Base-by-base conservation (phyloP, 2,797 vertebrate genomes). In the Enteromius anoplus region DNA sequence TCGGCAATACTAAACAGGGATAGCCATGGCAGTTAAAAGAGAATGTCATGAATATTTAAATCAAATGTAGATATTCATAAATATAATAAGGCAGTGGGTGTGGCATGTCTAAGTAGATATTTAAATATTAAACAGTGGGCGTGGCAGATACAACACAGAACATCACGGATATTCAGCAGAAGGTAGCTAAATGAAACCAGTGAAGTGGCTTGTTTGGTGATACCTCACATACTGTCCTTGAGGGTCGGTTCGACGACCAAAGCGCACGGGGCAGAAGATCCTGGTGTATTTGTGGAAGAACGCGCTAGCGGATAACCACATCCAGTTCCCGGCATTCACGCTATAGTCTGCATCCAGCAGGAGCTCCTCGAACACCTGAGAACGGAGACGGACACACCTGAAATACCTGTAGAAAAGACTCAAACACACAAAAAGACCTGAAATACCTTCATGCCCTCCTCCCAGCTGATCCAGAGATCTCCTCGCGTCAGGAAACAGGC, bases 281-380 rank as follows among this genome's bases (percentile, higher is more conserved):
- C 89, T 85, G 45, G 85, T 88, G 82, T 89, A 91, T 85, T 89
- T 88, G 62, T 91, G 89, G 69, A 88, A 91, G 76, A 91, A 90
- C 21, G 89, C 86, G 10, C 89, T 90, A 26, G 87, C 88, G 4
- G 90, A 91, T 5, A 89, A 75, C 89, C 90, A 90, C 90, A 91
- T 90, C 89, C 89, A 91, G 80, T 89, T 91, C 19, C 89, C 90
- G 0, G 90, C 88, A 4, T 91, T 91, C 23, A 90, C 32, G 55
- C 90, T 89, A 84, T 88, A 91, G 84, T 91, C 90, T 4, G 88
- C 90, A 47, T 91, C 90, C 79, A 91, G 73, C 37, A 90, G 82
- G 34, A 85, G 42, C 82, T 91, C 90, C 68, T 91, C 87, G 75
- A 91, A 91, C 55, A 91, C 89, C 90, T 91, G 58, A 37, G 76